Percentiles rank a stretch among this genome's conserved stretches.
Conservation (phyloP, 2,797 vertebrate genomes). For the Karalla daura region DNA sequence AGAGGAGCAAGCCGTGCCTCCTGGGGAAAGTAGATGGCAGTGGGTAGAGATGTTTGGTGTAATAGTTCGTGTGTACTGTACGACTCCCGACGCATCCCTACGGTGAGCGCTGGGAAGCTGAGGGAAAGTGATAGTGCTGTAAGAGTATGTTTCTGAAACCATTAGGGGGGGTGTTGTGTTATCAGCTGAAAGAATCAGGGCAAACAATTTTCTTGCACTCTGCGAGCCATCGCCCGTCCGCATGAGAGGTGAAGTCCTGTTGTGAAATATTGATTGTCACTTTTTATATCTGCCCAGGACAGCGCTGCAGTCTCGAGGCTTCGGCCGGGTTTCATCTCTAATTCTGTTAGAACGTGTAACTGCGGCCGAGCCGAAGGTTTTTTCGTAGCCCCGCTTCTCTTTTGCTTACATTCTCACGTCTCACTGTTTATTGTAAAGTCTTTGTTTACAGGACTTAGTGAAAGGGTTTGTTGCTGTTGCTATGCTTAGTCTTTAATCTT, state of each 20-base stretch:
- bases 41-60: slow-evolving; percentile 23
- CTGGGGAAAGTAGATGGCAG: slow-evolving; percentile 44
- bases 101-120: slow-evolving; percentile 21
- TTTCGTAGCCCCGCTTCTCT: slow-evolving; percentile 11
- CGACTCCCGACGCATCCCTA: slow-evolving; percentile 11
- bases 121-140: slow-evolving; percentile 34
- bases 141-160: slow-evolving; percentile 35
- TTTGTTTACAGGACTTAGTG: slow-evolving; percentile 37
- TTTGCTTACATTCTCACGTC: slow-evolving; percentile 41
- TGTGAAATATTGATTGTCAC: slow-evolving; percentile 70
- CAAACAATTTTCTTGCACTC: slow-evolving; percentile 42
- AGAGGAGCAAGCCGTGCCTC: slow-evolving; percentile 22
- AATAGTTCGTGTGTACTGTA: slow-evolving; percentile 21
- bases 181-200: slow-evolving; percentile 66
- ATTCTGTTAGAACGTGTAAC: slow-evolving; percentile 1
- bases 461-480: slow-evolving; percentile 29
- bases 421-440: slow-evolving; percentile 44
- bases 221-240: background rate
- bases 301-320: slow-evolving; percentile 3
- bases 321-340: slow-evolving; percentile 1
- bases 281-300: slow-evolving; percentile 40
- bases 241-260: slow-evolving; percentile 26
- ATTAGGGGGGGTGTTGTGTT: slow-evolving; percentile 58
- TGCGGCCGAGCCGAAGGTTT: background rate
- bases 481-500: slow-evolving; percentile 52